Conservation (phyloP, 2,797 vertebrate genomes). For the Acropternis orthonyx region DNA sequence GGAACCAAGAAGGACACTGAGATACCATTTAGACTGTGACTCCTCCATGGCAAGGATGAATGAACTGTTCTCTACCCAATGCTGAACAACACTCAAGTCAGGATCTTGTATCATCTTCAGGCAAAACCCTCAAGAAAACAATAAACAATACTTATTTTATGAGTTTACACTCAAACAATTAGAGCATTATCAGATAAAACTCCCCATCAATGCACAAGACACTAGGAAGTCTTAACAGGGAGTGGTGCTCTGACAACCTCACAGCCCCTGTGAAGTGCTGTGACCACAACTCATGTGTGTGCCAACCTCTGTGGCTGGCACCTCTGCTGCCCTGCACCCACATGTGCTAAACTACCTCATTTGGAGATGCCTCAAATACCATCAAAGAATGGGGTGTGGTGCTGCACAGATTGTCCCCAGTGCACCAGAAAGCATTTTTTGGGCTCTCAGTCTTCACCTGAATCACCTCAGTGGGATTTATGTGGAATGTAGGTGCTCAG, state of each 20-base stretch:
- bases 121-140: not conserved
- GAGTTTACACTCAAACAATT: not conserved
- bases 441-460: not conserved
- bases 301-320: not conserved
- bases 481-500: not conserved
- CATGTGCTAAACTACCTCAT: not conserved
- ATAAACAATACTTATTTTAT: not conserved
- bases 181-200: not conserved
- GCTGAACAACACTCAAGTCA: not conserved
- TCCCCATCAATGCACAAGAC: not conserved
- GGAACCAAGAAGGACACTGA: not conserved
- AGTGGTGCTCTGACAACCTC: not conserved
- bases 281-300: not conserved
- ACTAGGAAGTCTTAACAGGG: not conserved
- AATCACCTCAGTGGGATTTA: not conserved
- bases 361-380: not conserved
- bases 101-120: not conserved
- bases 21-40: not conserved
- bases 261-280: not conserved
- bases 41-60: not conserved
- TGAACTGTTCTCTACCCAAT: not conserved
- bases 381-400: accelerated
- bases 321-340: not conserved
- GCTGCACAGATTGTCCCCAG: not conserved
- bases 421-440: not conserved